A percentile compares a stretch with the other conserved stretches of the same genome.
Conservation (phyloP, 2,888 invertebrate species). For the Apocheima hispidaria region DNA sequence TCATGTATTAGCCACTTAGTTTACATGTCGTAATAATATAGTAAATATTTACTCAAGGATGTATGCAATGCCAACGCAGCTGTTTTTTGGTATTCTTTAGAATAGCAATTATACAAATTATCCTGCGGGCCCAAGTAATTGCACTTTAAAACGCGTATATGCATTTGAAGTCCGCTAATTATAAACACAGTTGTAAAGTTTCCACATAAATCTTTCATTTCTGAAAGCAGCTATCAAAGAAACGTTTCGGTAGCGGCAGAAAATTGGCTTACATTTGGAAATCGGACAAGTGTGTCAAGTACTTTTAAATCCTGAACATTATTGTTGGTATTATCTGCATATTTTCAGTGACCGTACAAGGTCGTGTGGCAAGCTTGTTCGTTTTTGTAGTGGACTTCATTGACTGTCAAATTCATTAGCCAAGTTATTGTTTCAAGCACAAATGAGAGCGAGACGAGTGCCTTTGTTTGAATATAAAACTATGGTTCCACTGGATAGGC, state of each 20-base stretch:
- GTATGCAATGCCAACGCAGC: neutral
- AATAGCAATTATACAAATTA: neutral
- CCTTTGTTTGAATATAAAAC: slow-evolving; percentile 15
- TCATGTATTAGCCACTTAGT: no score
- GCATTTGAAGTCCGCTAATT: slow-evolving; percentile 19
- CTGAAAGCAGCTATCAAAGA: slow-evolving; percentile 43
- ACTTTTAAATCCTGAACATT: slow-evolving; percentile 36
- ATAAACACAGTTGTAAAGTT: slow-evolving; percentile 53
- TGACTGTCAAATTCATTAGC: slow-evolving; percentile 48
- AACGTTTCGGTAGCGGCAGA: slow-evolving; percentile 22
- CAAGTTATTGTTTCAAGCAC: slow-evolving; percentile 29
- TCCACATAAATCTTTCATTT: slow-evolving; percentile 50
- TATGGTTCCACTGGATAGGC: neutral
- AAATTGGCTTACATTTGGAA: slow-evolving; percentile 43
- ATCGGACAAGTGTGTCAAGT: slow-evolving; percentile 51
- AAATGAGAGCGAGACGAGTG: slow-evolving; percentile 15
- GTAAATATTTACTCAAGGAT: neutral
- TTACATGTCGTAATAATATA: no score
- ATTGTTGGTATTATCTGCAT: slow-evolving; percentile 36
- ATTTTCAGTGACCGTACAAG: slow-evolving; percentile 47
- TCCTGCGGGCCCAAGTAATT: slow-evolving; percentile 17
- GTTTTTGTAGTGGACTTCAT: slow-evolving; percentile 41
- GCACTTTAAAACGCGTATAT: slow-evolving; percentile 27
- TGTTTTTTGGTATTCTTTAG: neutral
- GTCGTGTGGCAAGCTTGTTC: slow-evolving; percentile 37